phyloP scores from a whole-genome alignment of 2,888 invertebrate genomes.

The Chromoteleia sp. region DNA sequence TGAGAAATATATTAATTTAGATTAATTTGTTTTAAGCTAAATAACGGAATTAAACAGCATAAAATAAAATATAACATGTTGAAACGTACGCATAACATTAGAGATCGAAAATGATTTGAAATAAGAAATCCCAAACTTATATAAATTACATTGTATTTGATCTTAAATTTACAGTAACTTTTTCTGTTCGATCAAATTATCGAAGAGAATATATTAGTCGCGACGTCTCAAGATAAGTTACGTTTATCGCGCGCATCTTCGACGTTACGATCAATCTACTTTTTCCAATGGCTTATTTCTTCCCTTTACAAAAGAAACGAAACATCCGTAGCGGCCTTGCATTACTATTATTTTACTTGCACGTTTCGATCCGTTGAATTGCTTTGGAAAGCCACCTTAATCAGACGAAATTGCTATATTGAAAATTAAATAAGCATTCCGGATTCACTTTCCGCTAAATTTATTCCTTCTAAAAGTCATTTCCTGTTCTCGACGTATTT shows the following conservation, averaged over 20 bases:
- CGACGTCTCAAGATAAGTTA: constrained; percentile 11
- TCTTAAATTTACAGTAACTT: background rate
- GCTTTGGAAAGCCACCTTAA: constrained; percentile 57
- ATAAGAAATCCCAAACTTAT: too few species aligned
- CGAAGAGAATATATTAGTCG: constrained; percentile 9
- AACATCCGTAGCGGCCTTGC: constrained; percentile 37
- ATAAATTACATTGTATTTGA: too few species aligned
- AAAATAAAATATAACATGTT: too few species aligned
- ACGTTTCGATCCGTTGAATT: constrained; percentile 48
- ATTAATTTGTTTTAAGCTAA: too few species aligned
- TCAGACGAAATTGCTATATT: constrained; percentile 58
- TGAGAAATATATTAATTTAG: too few species aligned
- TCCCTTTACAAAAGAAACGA: constrained; percentile 37
- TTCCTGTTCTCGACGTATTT: constrained; percentile 15
- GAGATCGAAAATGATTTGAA: too few species aligned
- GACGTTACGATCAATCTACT: constrained; percentile 42
- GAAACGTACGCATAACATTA: too few species aligned
- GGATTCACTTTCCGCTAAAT: constrained; percentile 44
- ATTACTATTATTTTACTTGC: constrained; percentile 61
- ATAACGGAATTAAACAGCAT: too few species aligned
- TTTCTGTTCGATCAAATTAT: constrained; percentile 18
- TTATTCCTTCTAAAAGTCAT: constrained; percentile 48
- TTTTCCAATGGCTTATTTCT: constrained; percentile 51
- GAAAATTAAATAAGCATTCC: constrained; percentile 64
- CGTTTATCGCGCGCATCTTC: constrained; percentile 39